Conservation (phyloP, 2,888 invertebrate species). For the Tetranychus truncatus region DNA sequence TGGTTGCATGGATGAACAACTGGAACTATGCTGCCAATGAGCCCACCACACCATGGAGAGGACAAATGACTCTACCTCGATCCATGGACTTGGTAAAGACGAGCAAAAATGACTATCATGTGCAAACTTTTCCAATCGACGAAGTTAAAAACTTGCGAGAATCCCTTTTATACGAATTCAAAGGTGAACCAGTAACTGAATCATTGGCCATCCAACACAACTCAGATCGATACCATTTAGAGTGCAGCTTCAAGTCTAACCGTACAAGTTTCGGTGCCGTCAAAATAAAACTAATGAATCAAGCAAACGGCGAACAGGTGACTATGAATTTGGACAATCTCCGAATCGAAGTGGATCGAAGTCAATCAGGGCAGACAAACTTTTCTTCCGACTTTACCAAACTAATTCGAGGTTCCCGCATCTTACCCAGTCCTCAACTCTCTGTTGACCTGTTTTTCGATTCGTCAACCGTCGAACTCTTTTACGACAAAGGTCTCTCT, state of each 20-base stretch:
- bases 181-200: neutral
- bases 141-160: neutral
- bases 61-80: constrained; percentile 14
- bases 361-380: neutral
- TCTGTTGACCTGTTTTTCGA: constrained; percentile 8
- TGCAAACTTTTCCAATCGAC: neutral
- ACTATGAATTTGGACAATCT: neutral
- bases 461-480: constrained; percentile 14
- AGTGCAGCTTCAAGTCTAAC: neutral
- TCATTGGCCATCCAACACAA: neutral
- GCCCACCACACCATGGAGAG: constrained; percentile 13
- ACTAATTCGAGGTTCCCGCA: neutral
- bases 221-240: neutral
- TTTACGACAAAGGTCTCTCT: constrained; percentile 17
- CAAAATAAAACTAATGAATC: neutral
- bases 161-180: neutral
- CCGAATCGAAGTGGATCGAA: neutral
- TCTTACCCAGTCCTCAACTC: neutral
- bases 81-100: neutral
- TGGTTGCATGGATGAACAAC: constrained; percentile 13
- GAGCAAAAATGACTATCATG: neutral
- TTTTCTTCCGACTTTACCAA: neutral
- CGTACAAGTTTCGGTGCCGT: neutral
- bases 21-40: constrained; percentile 11
- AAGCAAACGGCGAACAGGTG: neutral